phyloP scores from a whole-genome alignment of 2,113 vertebrate species.

The Microtus ochrogaster region DNA sequence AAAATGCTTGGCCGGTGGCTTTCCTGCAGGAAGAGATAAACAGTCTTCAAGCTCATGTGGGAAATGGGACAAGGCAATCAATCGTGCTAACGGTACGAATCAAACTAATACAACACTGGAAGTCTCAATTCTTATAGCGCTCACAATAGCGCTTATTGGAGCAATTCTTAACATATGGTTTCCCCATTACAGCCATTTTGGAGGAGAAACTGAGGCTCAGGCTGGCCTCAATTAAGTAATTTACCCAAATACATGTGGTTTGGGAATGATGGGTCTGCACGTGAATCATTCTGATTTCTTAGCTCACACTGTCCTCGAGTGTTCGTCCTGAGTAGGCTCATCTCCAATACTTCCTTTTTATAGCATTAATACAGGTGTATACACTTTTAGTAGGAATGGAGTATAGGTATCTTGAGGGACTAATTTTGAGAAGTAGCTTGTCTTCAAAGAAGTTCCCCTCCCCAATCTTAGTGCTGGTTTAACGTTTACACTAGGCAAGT shows the following conservation, averaged over 20 bases:
- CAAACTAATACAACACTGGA: background rate
- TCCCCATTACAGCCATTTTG: background rate
- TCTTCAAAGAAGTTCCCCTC: background rate
- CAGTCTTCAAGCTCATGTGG: background rate
- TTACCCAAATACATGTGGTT: background rate
- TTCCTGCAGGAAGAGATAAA: background rate
- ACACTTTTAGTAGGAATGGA: background rate
- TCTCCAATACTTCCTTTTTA: background rate
- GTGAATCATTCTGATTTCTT: conserved; percentile 12
- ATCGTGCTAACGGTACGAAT: background rate
- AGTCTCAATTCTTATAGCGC: background rate
- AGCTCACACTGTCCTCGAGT: background rate
- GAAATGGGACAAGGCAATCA: background rate
- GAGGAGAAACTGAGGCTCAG: conserved; percentile 7
- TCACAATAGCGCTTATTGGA: background rate
- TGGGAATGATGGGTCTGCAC: background rate
- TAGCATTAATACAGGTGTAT: background rate
- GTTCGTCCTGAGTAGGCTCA: background rate
- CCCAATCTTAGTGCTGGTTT: background rate
- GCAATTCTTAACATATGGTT: background rate
- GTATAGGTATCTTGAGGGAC: background rate
- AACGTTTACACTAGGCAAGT: background rate
- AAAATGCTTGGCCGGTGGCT: background rate
- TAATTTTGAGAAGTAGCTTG: conserved; percentile 45
- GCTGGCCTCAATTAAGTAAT: background rate